Evolutionary conservation across 2,113 vertebrate genomes (phyloP).

Genomic region (Boleophthalmus pectinirostris): DNA sequence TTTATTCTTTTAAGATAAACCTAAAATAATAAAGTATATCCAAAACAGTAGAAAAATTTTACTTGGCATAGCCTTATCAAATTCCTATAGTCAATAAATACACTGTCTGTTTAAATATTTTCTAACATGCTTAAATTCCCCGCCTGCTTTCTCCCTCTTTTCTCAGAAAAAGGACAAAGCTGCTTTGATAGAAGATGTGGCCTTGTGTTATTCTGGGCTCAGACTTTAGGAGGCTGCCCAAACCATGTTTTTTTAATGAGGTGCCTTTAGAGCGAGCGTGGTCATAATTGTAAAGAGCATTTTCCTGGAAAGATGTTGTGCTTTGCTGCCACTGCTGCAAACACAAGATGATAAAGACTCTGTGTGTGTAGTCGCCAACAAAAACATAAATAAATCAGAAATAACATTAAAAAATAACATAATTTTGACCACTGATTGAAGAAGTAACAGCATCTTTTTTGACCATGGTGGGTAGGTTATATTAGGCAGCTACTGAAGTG

Average conservation of each 20-base stretch:
- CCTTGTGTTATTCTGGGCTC: conserved; percentile 60
- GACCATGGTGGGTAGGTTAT: too few species aligned
- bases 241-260: conserved; percentile 50
- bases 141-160: conserved; percentile 44
- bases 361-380: too few species aligned
- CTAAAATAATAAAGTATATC: too few species aligned
- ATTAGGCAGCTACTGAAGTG: too few species aligned
- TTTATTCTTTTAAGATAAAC: too few species aligned
- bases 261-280: conserved; percentile 15
- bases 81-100: background rate
- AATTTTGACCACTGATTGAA: too few species aligned
- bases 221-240: conserved; percentile 35
- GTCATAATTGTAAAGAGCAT: conserved; percentile 20
- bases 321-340: background rate
- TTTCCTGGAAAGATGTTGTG: conserved; percentile 16
- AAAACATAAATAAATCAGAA: too few species aligned
- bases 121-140: conserved; percentile 14
- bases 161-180: conserved; percentile 33
- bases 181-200: conserved; percentile 46
- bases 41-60: too few species aligned
- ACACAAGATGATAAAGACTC: background rate
- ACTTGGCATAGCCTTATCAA: too few species aligned
- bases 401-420: too few species aligned
- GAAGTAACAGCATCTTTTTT: too few species aligned
- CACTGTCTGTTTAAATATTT: background rate